Percentiles rank a stretch among this genome's conserved stretches.
These are phyloP conservation scores for Malurus splendens DNA, from an alignment of 2,797 vertebrate species.

Conservation along the genomic window DNA sequence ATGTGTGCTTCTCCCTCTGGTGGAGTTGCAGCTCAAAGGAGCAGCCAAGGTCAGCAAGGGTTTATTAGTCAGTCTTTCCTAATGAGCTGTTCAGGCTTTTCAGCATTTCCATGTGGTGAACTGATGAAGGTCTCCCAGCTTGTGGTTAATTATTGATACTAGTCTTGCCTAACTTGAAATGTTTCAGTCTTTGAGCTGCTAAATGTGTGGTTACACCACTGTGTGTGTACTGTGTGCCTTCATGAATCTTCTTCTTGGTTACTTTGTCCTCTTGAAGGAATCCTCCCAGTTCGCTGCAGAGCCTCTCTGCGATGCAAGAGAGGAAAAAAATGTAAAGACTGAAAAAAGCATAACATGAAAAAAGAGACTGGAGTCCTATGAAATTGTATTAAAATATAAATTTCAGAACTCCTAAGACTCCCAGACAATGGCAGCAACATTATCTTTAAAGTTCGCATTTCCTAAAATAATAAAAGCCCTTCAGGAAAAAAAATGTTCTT, in stretches of 20 bases:
- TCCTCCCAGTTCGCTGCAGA: background rate
- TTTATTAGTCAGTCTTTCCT: slow-evolving; percentile 50
- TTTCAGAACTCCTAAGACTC: background rate
- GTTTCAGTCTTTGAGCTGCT: background rate
- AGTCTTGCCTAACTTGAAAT: slow-evolving; percentile 2
- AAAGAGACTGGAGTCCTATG: background rate
- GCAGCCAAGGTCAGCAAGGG: slow-evolving; percentile 37
- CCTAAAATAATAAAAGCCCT: background rate
- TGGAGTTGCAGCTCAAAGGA: background rate
- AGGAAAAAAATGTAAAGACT: background rate
- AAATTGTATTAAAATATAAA: background rate
- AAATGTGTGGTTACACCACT: background rate
- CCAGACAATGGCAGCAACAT: background rate
- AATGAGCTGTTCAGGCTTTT: slow-evolving; percentile 45
- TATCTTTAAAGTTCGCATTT: background rate
- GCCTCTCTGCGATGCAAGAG: background rate
- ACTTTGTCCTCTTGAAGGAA: background rate
- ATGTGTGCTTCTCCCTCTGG: background rate
- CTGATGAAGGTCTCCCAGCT: slow-evolving; percentile 49
- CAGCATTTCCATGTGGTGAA: slow-evolving; percentile 40
- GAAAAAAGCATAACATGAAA: background rate
- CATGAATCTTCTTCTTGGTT: background rate
- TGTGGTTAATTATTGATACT: slow-evolving; percentile 42
- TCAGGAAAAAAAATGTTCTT: background rate
- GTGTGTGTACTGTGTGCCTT: background rate